Conservation (phyloP, 2,888 invertebrate genomes). For the Scaptomyza reducta region DNA sequence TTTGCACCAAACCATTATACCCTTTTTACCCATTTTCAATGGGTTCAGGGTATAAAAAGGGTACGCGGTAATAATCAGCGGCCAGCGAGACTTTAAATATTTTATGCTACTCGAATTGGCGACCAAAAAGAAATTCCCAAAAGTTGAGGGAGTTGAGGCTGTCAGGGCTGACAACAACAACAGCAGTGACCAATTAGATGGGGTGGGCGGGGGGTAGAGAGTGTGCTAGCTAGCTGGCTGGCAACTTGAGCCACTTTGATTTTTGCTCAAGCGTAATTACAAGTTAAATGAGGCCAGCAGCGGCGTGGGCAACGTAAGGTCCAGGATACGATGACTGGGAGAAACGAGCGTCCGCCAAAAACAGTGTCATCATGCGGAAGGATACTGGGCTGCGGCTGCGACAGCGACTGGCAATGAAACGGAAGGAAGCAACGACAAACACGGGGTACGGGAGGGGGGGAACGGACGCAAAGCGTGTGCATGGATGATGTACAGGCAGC, state of each 20-base stretch:
- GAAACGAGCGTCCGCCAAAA: slow-evolving; percentile 67
- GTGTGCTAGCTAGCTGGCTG: slow-evolving; percentile 30
- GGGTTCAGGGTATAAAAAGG: too few species aligned
- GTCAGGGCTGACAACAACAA: slow-evolving; percentile 38
- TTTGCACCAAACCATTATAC: too few species aligned
- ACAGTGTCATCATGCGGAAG: slow-evolving; percentile 79
- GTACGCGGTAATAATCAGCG: slow-evolving; percentile 72
- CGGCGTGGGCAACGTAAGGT: slow-evolving; percentile 50
- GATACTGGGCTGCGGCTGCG: slow-evolving; percentile 65
- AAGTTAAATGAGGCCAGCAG: slow-evolving; percentile 82
- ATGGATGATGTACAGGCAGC: slow-evolving; percentile 69
- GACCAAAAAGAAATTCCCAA: slow-evolving; percentile 45
- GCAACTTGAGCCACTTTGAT: slow-evolving; percentile 81
- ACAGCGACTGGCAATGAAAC: slow-evolving; percentile 75
- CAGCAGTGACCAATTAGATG: slow-evolving; percentile 26
- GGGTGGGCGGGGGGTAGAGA: not conserved
- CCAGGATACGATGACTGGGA: slow-evolving; percentile 52
- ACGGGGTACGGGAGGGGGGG: slow-evolving; percentile 22
- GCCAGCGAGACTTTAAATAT: slow-evolving; percentile 78
- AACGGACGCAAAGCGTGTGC: slow-evolving; percentile 57
- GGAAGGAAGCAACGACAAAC: slow-evolving; percentile 72
- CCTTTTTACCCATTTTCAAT: too few species aligned
- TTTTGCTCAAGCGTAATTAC: slow-evolving; percentile 80
- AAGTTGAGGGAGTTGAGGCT: slow-evolving; percentile 41
- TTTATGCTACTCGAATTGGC: slow-evolving; percentile 73